These are phyloP conservation scores for Dicrostonyx torquatus DNA, from an alignment of 2,797 vertebrate species.

Conservation along the genomic window DNA sequence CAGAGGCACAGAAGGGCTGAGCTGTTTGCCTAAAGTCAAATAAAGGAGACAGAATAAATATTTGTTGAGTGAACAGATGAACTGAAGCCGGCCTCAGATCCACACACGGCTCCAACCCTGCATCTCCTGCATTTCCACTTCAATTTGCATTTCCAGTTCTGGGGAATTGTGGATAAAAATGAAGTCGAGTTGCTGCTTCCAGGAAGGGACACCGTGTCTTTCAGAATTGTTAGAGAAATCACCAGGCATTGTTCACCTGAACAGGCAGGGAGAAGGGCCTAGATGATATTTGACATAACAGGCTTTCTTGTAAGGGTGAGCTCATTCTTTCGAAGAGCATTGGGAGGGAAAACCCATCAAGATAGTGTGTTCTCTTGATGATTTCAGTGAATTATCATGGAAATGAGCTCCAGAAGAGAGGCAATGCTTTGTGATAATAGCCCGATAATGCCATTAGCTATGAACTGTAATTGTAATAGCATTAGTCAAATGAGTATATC, in stretches of 20 bases:
- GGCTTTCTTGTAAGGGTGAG: conserved; percentile 65
- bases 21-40: conserved; percentile 54
- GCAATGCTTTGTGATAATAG: conserved; percentile 81
- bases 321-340: conserved; percentile 68
- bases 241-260: conserved; percentile 60
- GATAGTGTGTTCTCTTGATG: conserved; percentile 80
- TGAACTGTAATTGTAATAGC: conserved; percentile 79
- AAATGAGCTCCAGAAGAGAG: conserved; percentile 80
- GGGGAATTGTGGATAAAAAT: conserved; percentile 71
- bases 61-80: conserved; percentile 54
- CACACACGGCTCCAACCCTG: not conserved
- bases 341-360: conserved; percentile 79
- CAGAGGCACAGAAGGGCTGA: conserved; percentile 56
- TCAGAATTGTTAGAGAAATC: conserved; percentile 67
- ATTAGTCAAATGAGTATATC: conserved; percentile 81
- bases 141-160: conserved; percentile 69
- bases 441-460: conserved; percentile 78
- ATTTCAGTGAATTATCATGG: conserved; percentile 82
- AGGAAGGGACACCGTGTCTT: conserved; percentile 61
- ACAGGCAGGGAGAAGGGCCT: not conserved
- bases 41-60: conserved; percentile 66
- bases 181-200: conserved; percentile 61
- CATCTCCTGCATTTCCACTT: not conserved
- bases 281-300: conserved; percentile 63
- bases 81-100: not conserved